Evolutionary conservation across 2,113 vertebrate genomes (phyloP).

Genomic region (Ciconia boyciana): DNA sequence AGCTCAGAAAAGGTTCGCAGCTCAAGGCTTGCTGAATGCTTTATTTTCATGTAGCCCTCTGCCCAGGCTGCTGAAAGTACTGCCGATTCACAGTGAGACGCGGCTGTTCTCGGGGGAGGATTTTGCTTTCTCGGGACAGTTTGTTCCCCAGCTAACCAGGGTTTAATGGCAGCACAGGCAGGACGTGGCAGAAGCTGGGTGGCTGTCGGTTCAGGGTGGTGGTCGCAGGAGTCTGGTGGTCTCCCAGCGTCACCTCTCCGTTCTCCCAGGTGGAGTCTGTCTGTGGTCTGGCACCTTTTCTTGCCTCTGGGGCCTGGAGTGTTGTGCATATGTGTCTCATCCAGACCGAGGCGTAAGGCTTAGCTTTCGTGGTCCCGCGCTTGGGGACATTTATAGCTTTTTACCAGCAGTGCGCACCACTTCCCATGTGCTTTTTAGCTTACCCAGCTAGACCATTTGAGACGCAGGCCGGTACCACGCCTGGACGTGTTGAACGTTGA

Average conservation of each 20-base stretch:
- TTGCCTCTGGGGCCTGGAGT: background rate
- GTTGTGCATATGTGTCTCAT: rapidly evolving
- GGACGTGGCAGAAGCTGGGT: rapidly evolving
- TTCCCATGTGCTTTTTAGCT: no score
- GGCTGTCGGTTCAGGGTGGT: background rate
- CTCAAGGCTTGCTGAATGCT: no score
- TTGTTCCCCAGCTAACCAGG: rapidly evolving
- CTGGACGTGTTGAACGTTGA: rapidly evolving
- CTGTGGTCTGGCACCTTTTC: background rate
- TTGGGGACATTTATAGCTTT: background rate
- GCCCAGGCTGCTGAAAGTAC: background rate
- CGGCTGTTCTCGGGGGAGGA: no score
- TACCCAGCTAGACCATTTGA: rapidly evolving
- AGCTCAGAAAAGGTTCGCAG: background rate
- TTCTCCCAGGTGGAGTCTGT: no score
- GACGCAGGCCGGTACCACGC: rapidly evolving
- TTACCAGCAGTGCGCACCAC: background rate
- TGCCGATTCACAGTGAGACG: rapidly evolving
- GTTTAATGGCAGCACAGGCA: rapidly evolving
- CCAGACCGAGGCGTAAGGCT: background rate
- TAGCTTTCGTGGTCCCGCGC: rapidly evolving
- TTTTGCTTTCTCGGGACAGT: background rate
- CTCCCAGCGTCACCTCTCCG: no score
- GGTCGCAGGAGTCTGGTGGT: background rate
- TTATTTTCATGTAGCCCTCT: rapidly evolving